Evolutionary conservation across 1,140 invertebrate species (phyloP), one percentile per base, ranked within the genome.

Genomic region (Nixonia krombeini): DNA sequence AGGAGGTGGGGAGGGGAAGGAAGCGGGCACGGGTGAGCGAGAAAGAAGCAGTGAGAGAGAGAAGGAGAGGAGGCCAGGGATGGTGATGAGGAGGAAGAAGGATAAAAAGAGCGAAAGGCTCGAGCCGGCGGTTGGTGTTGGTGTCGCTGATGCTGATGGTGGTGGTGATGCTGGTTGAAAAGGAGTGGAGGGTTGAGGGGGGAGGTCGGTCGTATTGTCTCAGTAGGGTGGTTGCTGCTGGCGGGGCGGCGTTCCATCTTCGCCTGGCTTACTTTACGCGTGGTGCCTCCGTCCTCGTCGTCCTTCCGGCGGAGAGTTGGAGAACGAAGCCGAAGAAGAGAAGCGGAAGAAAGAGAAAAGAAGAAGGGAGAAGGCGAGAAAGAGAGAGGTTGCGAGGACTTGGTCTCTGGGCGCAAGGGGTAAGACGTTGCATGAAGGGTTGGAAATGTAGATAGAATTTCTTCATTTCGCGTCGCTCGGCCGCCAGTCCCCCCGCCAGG

Each of bases 391-490:
- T n/a, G n/a, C n/a, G n/a, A n/a, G 12, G 28, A 45, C 35, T 55
- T 44, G 57, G 31, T 15, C n/a, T 53, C 46, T 47, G 41, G 40
- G 44, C 40, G 58, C 41, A 50, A 64, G 76, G 77, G 80, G 81
- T 80, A 84, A 85, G 83, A 82, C 78, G 82, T 66, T 75, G 82
- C 79, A 83, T 83, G 83, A 85, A 85, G 82, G 83, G 83, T 85
- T 85, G 83, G 81, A 85, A 83, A 85, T 84, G 80, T 83, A 85
- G 82, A 85, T 84, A 85, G 82, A 85, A 85, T 85, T 85, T 85
- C 83, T 85, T 85, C 83, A 85, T 85, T 85, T 85, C 82, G 76
- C 81, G 78, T 85, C 76, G 74, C 74, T 76, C 78, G 75, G 70
- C 77, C 67, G 62, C 37, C 66, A n/a, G n/a, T n/a, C n/a, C n/a